Base-by-base conservation (phyloP, 2,888 invertebrate genomes). In the Phorcus lineatus region DNA sequence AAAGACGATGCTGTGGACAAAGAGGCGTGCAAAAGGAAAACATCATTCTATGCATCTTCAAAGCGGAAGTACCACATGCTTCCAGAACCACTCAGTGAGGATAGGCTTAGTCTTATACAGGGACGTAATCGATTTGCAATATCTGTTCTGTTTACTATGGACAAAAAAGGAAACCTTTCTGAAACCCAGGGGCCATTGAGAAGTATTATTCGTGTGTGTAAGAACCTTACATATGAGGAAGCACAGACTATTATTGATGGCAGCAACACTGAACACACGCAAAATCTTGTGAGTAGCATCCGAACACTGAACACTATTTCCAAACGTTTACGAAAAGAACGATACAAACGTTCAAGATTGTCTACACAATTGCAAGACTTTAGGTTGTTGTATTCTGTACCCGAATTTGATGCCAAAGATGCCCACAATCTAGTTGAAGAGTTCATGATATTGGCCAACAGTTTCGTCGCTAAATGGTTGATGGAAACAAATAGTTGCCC, bases 11-110 rank as follows among this genome's bases (percentile, higher is more conserved):
- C 81, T 4, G 19, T 86, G 54, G 89, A 89, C 57, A 55, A 57
- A 31, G 87, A 87, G 76, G 89, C 88, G 16, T 74, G 80, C 24
- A 40, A 74, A 16, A 80, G 89, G 57, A 83, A 82, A 11, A 83
- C 82, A 3, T 86, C 87, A 9, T 85, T 82, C 81, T 88, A 86
- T 70, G 77, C 81, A 13, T 76, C 83, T 6, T 82, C 81, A 11
- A 36, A 80, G 17, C 67, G 79, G 52, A 79, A 62, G 16, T 82
- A 85, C 1, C 66, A 82, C 53, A 89, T 90, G 89, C 77, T 90
- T 19, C 89, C 90, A n/a, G 86, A 87, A 74, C 85, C 85, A 40
- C 78, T 90, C 2, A 86, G 87, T 78, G 82, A 83, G 16, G 82
- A 84, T 52, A 47, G 82, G 9, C 85, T 86, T 74, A 89, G 89